These are phyloP conservation scores for Gymnodraco acuticeps DNA, from an alignment of 2,797 vertebrate species.

Conservation along the genomic window DNA sequence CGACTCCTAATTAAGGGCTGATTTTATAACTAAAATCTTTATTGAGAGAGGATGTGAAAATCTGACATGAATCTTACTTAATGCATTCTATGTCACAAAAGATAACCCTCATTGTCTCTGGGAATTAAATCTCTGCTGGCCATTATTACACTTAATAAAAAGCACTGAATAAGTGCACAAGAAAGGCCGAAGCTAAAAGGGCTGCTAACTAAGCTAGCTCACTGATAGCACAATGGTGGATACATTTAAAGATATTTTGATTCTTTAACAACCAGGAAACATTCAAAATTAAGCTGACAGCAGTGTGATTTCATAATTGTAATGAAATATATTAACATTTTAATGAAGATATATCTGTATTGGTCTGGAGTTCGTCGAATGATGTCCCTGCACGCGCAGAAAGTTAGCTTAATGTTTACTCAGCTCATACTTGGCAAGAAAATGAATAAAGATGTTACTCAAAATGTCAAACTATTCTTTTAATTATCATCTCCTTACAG, in stretches of 20 bases:
- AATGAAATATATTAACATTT: not conserved
- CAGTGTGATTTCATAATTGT: not conserved
- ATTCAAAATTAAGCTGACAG: not conserved
- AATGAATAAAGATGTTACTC: not conserved
- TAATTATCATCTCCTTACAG: too few relatives aligned
- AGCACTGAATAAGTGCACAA: not conserved
- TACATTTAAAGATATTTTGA: not conserved
- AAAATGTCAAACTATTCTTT: not conserved
- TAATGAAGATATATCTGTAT: not conserved
- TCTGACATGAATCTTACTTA: constrained; percentile 31
- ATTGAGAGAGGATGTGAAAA: constrained; percentile 33
- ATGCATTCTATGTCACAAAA: constrained; percentile 33
- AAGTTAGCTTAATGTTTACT: not conserved
- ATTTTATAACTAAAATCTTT: constrained; percentile 42
- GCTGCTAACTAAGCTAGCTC: not conserved
- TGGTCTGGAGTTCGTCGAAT: not conserved
- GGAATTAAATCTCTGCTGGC: not conserved
- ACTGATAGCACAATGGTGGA: not conserved
- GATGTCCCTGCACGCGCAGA: not conserved
- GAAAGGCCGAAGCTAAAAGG: not conserved
- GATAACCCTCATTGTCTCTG: constrained; percentile 10
- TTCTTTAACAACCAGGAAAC: not conserved
- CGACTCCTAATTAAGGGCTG: constrained; percentile 51
- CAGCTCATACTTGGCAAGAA: not conserved
- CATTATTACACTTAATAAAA: constrained; percentile 18